Evolutionary conservation across 1,140 invertebrate genomes (phyloP).

Genomic region (Teleogryllus occipitalis): DNA sequence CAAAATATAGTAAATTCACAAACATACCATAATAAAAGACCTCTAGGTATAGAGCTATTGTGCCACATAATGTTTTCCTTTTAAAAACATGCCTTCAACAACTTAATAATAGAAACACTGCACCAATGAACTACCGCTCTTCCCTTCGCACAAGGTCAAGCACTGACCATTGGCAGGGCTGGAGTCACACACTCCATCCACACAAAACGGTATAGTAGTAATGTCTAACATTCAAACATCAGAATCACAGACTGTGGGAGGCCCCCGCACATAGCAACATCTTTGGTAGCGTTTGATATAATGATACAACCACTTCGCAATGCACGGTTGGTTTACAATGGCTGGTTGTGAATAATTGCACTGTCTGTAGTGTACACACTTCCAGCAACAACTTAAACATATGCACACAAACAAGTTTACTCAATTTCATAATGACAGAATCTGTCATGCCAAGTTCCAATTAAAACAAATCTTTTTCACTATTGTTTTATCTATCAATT

Average conservation of each 20-base stretch:
- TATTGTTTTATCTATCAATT: too few species aligned
- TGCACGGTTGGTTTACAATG: too few species aligned
- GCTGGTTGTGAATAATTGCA: too few species aligned
- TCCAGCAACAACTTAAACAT: too few species aligned
- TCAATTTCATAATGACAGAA: too few species aligned
- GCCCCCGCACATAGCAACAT: neutral
- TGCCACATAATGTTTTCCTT: slow-evolving; percentile 14
- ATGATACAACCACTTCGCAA: too few species aligned
- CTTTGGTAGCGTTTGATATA: neutral
- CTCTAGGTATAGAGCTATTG: slow-evolving; percentile 12
- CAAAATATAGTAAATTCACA: slow-evolving; percentile 23
- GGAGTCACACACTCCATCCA: neutral
- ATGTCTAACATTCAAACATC: neutral
- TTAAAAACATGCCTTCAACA: neutral
- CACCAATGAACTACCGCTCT: neutral
- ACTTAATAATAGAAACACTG: neutral
- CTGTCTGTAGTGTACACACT: too few species aligned
- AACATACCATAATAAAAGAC: slow-evolving; percentile 17
- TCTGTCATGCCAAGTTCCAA: too few species aligned
- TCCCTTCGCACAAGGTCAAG: neutral
- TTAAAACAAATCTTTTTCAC: too few species aligned
- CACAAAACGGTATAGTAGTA: neutral
- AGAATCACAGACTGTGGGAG: slow-evolving; percentile 3
- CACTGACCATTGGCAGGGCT: neutral
- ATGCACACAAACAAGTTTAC: too few species aligned